Evolutionary conservation across 37 sponge, comb jelly and placozoan species (phyloP).

Genomic region (Petrosia ficiformis): DNA sequence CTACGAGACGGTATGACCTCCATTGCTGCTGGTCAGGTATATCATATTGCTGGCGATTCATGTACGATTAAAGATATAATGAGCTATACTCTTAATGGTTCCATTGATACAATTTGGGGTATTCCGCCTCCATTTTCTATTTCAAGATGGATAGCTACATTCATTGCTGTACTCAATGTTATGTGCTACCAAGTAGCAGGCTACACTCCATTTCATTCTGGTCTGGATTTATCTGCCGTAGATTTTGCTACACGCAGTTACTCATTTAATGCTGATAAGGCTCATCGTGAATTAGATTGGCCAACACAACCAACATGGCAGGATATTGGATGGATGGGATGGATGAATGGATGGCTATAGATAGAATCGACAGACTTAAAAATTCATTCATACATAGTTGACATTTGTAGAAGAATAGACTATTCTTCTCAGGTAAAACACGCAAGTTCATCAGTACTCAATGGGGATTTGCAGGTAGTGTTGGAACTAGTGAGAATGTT

Average conservation of each 20-base stretch:
- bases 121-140: not conserved
- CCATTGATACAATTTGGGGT: conserved; percentile 5
- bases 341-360: no score
- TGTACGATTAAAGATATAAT: conserved; percentile 3
- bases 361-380: no score
- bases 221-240: not conserved
- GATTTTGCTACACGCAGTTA: not conserved
- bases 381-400: no score
- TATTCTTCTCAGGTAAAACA: conserved; percentile 35
- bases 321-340: no score
- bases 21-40: conserved; percentile 47
- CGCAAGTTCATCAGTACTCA: conserved; percentile 60
- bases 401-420: no score
- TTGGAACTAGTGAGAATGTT: conserved; percentile 30
- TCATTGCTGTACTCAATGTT: conserved; percentile 26
- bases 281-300: conserved; percentile 47
- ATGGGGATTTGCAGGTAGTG: conserved; percentile 52
- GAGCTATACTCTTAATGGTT: not conserved
- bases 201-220: not conserved
- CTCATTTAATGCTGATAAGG: conserved; percentile 16
- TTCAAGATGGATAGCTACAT: conserved; percentile 12
- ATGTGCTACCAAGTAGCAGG: conserved; percentile 22
- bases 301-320: conserved; percentile 10
- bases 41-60: conserved; percentile 1
- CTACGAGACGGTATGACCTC: not conserved